Conservation (phyloP, 1,140 invertebrate species). For the Aphelenchoides fujianensis region DNA sequence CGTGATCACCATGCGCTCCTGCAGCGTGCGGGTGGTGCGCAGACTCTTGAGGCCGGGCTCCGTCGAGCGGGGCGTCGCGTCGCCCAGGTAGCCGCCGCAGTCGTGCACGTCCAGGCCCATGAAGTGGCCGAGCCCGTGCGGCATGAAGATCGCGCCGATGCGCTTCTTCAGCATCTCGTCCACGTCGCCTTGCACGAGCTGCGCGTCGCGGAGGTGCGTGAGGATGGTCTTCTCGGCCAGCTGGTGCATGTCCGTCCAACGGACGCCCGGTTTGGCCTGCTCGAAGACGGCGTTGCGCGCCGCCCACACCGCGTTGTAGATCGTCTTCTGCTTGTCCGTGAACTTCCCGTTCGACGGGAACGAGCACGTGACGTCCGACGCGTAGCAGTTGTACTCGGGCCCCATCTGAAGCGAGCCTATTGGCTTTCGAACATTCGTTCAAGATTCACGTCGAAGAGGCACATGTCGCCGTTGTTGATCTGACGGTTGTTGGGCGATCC, state of each 20-base stretch:
- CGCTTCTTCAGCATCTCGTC: slow-evolving; percentile 77
- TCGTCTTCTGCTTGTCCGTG: slow-evolving; percentile 81
- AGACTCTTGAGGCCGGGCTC: slow-evolving; percentile 74
- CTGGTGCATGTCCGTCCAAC: slow-evolving; percentile 84
- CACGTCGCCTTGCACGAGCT: slow-evolving; percentile 77
- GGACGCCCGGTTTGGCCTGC: slow-evolving; percentile 73
- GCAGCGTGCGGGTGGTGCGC: slow-evolving; percentile 77
- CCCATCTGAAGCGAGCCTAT: no score
- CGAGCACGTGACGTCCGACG: slow-evolving; percentile 92
- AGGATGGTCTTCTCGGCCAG: slow-evolving; percentile 78
- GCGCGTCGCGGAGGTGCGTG: slow-evolving; percentile 72
- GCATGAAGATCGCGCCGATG: slow-evolving; percentile 84
- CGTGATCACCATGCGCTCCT: slow-evolving; percentile 84
- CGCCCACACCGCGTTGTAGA: slow-evolving; percentile 78
- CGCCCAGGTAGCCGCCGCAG: slow-evolving; percentile 80
- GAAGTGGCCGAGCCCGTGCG: slow-evolving; percentile 87
- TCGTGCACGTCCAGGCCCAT: slow-evolving; percentile 86
- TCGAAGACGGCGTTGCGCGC: slow-evolving; percentile 22
- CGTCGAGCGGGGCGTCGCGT: slow-evolving; percentile 64
- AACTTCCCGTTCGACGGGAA: slow-evolving; percentile 95
- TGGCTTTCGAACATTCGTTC: neutral
- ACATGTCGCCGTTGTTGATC: slow-evolving; percentile 82
- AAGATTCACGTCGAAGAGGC: slow-evolving; percentile 72
- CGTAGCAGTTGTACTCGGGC: slow-evolving; percentile 90
- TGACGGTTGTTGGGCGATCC: slow-evolving; percentile 81